Conservation (phyloP, 2,888 invertebrate genomes). For the Fabriciana adippe region DNA sequence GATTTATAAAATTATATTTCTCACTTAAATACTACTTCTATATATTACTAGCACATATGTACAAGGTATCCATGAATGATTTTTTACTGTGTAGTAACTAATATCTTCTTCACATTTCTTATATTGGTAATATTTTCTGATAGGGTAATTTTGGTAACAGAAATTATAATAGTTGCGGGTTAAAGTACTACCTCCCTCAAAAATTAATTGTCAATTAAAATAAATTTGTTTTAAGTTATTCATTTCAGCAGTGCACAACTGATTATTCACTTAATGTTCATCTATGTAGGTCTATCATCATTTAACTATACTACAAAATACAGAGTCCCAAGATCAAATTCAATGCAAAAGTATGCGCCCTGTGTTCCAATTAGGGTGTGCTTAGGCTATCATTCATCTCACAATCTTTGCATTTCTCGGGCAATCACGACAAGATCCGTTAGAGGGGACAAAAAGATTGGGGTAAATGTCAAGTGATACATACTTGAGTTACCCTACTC, state of each 20-base stretch:
- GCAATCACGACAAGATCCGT: constrained; percentile 29
- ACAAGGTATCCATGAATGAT: too few species aligned
- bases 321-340: constrained; percentile 14
- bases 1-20: too few species aligned
- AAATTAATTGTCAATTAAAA: too few species aligned
- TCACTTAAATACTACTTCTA: too few species aligned
- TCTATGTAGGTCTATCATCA: background rate
- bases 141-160: too few species aligned
- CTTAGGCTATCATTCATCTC: constrained; percentile 30
- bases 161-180: too few species aligned
- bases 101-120: too few species aligned
- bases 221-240: background rate
- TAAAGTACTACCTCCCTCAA: too few species aligned
- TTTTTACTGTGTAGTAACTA: too few species aligned
- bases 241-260: too few species aligned
- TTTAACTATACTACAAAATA: constrained; percentile 5
- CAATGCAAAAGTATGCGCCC: constrained; percentile 23
- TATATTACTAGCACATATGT: too few species aligned
- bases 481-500: constrained; percentile 14
- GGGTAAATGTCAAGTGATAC: constrained; percentile 28
- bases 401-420: constrained; percentile 24
- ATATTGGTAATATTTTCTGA: too few species aligned
- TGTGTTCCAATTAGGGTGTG: constrained; percentile 31
- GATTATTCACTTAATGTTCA: background rate
- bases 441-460: constrained; percentile 30